phyloP scores from a whole-genome alignment of 2,888 invertebrate species.

The Gonocerus acuteangulatus region DNA sequence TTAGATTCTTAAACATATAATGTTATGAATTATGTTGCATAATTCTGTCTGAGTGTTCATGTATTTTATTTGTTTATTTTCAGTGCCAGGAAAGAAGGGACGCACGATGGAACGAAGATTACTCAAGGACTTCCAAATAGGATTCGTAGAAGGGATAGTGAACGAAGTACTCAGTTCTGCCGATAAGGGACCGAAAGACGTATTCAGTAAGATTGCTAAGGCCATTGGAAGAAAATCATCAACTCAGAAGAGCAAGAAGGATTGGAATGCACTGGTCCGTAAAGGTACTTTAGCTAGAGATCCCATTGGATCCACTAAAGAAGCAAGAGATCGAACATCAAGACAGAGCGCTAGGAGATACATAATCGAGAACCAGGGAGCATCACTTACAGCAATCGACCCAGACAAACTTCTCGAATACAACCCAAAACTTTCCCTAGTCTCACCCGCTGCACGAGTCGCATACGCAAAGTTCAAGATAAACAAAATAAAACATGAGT shows the following conservation, averaged over 20 bases:
- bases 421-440: slow-evolving; percentile 68
- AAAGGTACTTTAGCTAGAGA: slow-evolving; percentile 60
- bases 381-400: slow-evolving; percentile 58
- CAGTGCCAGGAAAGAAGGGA: slow-evolving; percentile 74
- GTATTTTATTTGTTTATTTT: neutral
- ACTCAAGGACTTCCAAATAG: slow-evolving; percentile 83
- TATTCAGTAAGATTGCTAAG: slow-evolving; percentile 74
- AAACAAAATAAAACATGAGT: slow-evolving; percentile 57
- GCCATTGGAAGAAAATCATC: slow-evolving; percentile 61
- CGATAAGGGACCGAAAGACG: slow-evolving; percentile 65
- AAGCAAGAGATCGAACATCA: slow-evolving; percentile 55
- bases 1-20: too few species aligned
- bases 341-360: slow-evolving; percentile 64
- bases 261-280: slow-evolving; percentile 78
- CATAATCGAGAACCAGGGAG: slow-evolving; percentile 59
- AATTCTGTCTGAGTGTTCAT: too few species aligned
- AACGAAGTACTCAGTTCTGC: slow-evolving; percentile 58
- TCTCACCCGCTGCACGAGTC: slow-evolving; percentile 69
- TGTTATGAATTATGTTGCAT: too few species aligned
- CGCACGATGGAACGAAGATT: slow-evolving; percentile 79
- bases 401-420: slow-evolving; percentile 68
- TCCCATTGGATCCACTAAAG: slow-evolving; percentile 71
- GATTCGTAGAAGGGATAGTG: slow-evolving; percentile 73
- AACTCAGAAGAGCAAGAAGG: slow-evolving; percentile 55
- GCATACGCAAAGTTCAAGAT: slow-evolving; percentile 85